phyloP scores from a whole-genome alignment of 2,113 vertebrate genomes.

The Tichodroma muraria region DNA sequence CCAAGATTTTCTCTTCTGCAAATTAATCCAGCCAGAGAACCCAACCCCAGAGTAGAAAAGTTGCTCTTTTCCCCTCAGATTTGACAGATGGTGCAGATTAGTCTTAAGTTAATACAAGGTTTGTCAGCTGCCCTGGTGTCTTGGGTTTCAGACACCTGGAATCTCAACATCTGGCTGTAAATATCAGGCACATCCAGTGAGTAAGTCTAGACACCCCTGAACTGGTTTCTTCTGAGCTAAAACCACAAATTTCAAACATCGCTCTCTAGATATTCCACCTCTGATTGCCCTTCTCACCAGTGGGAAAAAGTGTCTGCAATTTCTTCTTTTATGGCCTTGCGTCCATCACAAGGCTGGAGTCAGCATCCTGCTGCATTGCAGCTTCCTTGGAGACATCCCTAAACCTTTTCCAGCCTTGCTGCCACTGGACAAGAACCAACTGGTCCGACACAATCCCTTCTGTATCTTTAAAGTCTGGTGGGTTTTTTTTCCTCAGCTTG shows the following conservation, averaged over 20 bases:
- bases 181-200: background rate
- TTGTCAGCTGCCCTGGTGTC: background rate
- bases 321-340: background rate
- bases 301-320: background rate
- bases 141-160: too few species aligned
- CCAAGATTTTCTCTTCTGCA: background rate
- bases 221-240: background rate
- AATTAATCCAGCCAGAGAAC: background rate
- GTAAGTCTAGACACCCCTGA: background rate
- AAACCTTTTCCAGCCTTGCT: background rate
- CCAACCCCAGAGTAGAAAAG: background rate
- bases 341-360: background rate
- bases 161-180: background rate
- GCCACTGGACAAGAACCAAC: background rate
- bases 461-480: background rate
- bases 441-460: background rate
- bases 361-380: background rate
- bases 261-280: background rate
- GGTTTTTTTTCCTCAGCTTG: background rate
- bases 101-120: background rate
- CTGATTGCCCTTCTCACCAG: background rate
- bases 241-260: accelerated
- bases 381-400: background rate
- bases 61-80: background rate
- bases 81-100: background rate